These are phyloP conservation scores for Aphidius colemani DNA, from an alignment of 2,888 invertebrate genomes.

Conservation along the genomic window DNA sequence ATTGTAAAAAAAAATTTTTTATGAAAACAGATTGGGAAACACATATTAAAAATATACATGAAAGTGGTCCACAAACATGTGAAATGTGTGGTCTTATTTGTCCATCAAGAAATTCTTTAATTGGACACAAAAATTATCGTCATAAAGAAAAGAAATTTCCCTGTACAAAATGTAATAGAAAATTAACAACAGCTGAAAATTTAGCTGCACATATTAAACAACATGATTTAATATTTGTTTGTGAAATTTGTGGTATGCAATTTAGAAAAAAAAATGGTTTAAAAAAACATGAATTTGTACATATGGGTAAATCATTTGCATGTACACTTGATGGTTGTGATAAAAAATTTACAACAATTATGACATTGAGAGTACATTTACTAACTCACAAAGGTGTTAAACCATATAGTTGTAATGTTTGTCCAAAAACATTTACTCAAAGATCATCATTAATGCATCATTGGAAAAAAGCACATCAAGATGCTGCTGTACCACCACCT, in stretches of 20 bases:
- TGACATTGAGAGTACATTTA: constrained; percentile 29
- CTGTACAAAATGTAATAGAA: constrained; percentile 48
- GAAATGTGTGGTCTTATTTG: constrained; percentile 32
- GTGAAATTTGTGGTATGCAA: constrained; percentile 55
- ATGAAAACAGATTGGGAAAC: constrained; percentile 33
- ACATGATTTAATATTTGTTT: constrained; percentile 52
- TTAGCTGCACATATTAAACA: constrained; percentile 45
- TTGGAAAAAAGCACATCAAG: constrained; percentile 47
- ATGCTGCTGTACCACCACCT: constrained; percentile 49
- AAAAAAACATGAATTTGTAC: constrained; percentile 50
- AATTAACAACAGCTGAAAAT: constrained; percentile 51
- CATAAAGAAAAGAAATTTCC: constrained; percentile 51
- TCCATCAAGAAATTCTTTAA: constrained; percentile 43
- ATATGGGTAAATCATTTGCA: constrained; percentile 31
- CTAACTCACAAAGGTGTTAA: constrained; percentile 30
- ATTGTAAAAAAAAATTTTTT: constrained; percentile 34
- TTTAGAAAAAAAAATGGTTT: constrained; percentile 52
- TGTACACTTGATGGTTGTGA: constrained; percentile 37
- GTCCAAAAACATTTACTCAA: constrained; percentile 38
- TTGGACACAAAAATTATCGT: constrained; percentile 54
- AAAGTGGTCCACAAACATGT: constrained; percentile 35
- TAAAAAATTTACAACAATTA: constrained; percentile 29
- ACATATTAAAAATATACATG: constrained; percentile 33
- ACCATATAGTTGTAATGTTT: constrained; percentile 30
- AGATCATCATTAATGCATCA: constrained; percentile 43